Base-by-base conservation (phyloP, 2,888 invertebrate species). In the Disparrhopalites patrizii region DNA sequence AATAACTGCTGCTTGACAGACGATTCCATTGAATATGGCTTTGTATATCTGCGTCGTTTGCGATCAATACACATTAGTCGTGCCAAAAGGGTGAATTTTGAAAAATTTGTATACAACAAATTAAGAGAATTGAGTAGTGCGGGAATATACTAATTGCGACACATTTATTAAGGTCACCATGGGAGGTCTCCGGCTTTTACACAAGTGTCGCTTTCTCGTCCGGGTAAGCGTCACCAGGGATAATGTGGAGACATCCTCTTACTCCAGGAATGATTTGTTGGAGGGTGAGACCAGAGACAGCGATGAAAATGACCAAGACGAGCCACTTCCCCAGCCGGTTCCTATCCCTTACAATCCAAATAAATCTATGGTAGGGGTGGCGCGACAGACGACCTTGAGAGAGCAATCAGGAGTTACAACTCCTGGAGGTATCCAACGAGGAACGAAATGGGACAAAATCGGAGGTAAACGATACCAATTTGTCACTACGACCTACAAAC, bases 1-100 rank as follows among this genome's bases (percentile, higher is more conserved):
- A 64, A 64, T 30, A 64, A 64, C 28, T 64, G 64, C 28, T 64
- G 64, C 36, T 36, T 64, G 13, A 64, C 64, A 10, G 47, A 64
- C 27, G 38, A 56, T 31, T 55, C 64, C 2, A 13, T 64, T 5
- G 40, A 31, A 43, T 31, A 50, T 33, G 64, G 64, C 2, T 56
- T 64, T 15, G 23, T 56, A 13, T 23, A 54, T 38, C 47, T 64
- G 10, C 27, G 20, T 8, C 31, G 40, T 20, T 30, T 64, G 1
- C 30, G 50, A 3, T 47, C 56, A 20, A 25, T 64, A 4, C 20
- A 43, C 20, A 50, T 64, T 15, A 64, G 30, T 31, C 38, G 55
- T 10, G 56, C 47, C 1, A 55, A 38, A 31, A 56, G 50, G 47
- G 64, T 64, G 20, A 5, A 43, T 10, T 33, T 7, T 33, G 36